Evolutionary conservation across 2,797 vertebrate genomes (phyloP).

Genomic region (Thunnus albacares): DNA sequence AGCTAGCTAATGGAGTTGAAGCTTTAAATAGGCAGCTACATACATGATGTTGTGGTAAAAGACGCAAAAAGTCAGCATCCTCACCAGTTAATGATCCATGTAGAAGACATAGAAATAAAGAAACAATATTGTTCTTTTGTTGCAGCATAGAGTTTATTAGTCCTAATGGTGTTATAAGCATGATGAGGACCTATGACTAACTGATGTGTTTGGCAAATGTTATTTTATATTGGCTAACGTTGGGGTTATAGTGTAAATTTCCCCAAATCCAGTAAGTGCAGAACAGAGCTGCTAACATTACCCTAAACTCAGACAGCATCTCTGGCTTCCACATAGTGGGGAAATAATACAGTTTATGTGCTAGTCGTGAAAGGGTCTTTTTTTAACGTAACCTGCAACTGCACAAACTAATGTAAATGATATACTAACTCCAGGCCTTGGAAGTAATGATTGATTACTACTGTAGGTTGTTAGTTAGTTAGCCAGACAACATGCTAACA

Average conservation of each 20-base stretch:
- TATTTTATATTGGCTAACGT: no score
- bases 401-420: not conserved
- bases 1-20: no score
- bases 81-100: no score
- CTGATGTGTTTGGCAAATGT: no score
- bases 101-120: no score
- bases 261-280: not conserved
- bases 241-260: not conserved
- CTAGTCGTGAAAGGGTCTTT: not conserved
- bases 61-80: no score
- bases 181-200: not conserved
- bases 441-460: not conserved
- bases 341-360: not conserved
- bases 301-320: no score
- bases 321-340: not conserved
- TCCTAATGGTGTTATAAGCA: not conserved
- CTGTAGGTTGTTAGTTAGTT: no score
- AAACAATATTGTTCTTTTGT: not conserved
- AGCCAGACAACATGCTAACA: no score
- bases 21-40: no score
- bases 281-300: not conserved
- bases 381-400: not conserved
- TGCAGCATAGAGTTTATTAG: not conserved
- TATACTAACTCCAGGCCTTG: not conserved
- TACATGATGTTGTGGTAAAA: no score